Percentiles rank a stretch among this genome's conserved stretches.
phyloP scores from a whole-genome alignment of 2,797 vertebrate species.

The Hemitrygon akajei region DNA sequence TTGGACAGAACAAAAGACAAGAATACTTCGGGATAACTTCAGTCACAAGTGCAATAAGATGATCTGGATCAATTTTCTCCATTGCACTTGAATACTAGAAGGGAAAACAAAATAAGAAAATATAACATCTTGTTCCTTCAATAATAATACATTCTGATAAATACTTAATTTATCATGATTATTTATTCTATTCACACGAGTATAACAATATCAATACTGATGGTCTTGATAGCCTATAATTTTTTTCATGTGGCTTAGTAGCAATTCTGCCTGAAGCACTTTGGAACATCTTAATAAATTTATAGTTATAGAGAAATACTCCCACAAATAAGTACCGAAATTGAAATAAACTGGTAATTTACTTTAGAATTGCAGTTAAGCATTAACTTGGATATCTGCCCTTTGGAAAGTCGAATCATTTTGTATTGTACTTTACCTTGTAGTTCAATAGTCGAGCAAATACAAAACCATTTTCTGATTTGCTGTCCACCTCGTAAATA shows the following conservation, averaged over 20 bases:
- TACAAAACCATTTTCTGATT: constrained; percentile 66
- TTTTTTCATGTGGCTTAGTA: not conserved
- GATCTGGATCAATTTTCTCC: constrained; percentile 83
- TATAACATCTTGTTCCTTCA: not conserved
- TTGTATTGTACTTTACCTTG: constrained; percentile 60
- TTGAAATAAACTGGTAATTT: not conserved
- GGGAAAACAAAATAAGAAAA: constrained; percentile 20
- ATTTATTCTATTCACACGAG: not conserved
- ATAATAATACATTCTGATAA: not conserved
- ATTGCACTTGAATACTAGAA: constrained; percentile 77
- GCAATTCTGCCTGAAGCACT: not conserved
- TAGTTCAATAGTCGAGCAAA: constrained; percentile 74
- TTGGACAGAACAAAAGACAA: constrained; percentile 90
- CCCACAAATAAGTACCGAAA: too few relatives aligned
- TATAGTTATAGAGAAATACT: too few relatives aligned
- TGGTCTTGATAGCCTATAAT: not conserved
- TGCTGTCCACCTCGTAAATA: constrained; percentile 77
- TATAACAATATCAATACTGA: not conserved
- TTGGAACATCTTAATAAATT: not conserved
- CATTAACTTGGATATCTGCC: not conserved
- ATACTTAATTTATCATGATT: not conserved
- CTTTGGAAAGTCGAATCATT: not conserved
- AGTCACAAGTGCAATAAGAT: constrained; percentile 81
- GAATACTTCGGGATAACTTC: constrained; percentile 87
- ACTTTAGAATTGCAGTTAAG: not conserved